Conservation (phyloP, 2,888 invertebrate genomes). For the Cheilosia impressa region DNA sequence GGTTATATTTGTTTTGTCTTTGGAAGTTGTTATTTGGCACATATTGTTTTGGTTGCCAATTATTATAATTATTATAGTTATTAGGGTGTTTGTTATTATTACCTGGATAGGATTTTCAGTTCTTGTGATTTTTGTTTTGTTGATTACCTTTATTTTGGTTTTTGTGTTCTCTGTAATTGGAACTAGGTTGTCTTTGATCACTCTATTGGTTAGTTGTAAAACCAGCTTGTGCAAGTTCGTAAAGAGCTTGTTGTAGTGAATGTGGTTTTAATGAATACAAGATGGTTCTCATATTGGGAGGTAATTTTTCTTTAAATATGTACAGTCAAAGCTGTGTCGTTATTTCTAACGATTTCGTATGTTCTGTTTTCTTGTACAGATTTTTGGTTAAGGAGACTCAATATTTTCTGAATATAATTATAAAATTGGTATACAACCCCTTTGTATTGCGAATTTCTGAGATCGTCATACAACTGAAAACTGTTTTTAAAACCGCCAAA, state of each 20-base stretch:
- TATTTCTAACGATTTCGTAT: neutral
- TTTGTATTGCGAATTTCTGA: neutral
- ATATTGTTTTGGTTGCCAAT: conserved; percentile 3
- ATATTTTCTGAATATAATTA: neutral
- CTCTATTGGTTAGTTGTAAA: neutral
- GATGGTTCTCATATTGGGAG: conserved; percentile 1
- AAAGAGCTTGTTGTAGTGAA: neutral
- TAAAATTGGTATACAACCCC: neutral
- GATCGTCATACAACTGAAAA: too few relatives aligned
- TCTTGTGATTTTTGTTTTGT: neutral
- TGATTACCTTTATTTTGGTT: conserved; percentile 1
- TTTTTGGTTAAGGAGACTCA: neutral
- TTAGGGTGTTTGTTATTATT: neutral
- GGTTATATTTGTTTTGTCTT: neutral
- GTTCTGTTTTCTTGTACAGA: neutral
- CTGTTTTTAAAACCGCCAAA: too few relatives aligned
- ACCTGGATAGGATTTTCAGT: neutral
- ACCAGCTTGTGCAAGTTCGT: neutral
- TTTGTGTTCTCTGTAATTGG: neutral
- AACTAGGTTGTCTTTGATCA: neutral
- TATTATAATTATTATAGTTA: conserved; percentile 1
- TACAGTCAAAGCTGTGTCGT: conserved; percentile 16
- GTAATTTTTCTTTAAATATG: conserved; percentile 10
- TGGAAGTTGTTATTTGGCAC: neutral
- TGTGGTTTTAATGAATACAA: neutral